Evolutionary conservation across 2,797 vertebrate species (phyloP), one percentile per base, ranked within the genome.

Genomic region (Tiaroga cobitis): DNA sequence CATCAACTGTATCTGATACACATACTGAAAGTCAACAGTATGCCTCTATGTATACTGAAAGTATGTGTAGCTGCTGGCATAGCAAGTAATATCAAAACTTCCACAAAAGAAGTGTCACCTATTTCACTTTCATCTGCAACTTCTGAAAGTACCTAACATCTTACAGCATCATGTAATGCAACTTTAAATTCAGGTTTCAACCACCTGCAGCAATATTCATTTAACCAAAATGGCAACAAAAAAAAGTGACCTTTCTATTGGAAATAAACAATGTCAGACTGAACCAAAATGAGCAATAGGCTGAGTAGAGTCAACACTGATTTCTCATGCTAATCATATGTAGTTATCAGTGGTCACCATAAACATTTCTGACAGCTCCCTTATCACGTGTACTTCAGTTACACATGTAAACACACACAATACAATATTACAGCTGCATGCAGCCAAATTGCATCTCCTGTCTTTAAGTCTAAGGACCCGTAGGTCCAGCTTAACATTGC

Each of bases 401-500:
- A 79, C 69, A 68, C 76, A 81, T 79, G 82, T 19, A 82, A 74
- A 88, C 34, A 77, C 77, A 86, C 73, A 84, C 43, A 81, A 88
- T 13, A 65, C 37, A 81, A 65, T 65, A 29, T 32, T 32, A 69
- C 70, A 81, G 6, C 46, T 15, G 70, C 72, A 83, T 51, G 41
- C 72, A 26, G 73, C 73, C 41, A 39, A 46, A 18, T 32, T 7
- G 2, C 26, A 32, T 67, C 61, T 43, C 56, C 37, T 63, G 39
- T 43, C 39, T 39, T 43, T 19, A 43, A 41, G n/a, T 63, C n/a
- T 43, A 78, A 29, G 39, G 51, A 81, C 80, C 63, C 4, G 9
- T 54, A 54, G 61, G 90, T 49, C n/a, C 18, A 19, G 90, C 86
- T 88, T 91, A 59, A 63, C 86, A 75, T 89, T 87, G 91, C 96